Conservation (phyloP, 92 coral and sea anemone species). For the Parazoanthus darwini region DNA sequence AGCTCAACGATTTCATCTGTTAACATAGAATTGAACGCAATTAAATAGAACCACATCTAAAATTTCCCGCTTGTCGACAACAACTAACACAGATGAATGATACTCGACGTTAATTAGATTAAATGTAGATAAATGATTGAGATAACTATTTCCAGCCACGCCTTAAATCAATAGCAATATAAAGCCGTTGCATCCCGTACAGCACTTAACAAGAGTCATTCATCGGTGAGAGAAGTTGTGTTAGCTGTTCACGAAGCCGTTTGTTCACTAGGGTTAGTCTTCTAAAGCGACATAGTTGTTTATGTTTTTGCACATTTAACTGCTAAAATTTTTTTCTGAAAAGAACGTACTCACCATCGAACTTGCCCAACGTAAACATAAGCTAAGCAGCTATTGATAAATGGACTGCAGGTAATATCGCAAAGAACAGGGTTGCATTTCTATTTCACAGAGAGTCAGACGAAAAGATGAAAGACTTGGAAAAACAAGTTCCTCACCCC, state of each 20-base stretch:
- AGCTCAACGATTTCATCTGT: background rate
- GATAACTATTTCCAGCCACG: background rate
- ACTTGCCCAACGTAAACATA: background rate
- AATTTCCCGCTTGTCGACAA: background rate
- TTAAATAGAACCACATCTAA: background rate
- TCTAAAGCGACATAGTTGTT: background rate
- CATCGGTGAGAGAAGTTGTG: background rate
- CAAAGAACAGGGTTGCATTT: background rate
- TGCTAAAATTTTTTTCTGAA: background rate
- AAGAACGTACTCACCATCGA: background rate
- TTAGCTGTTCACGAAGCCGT: background rate
- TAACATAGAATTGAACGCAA: background rate
- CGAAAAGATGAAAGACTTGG: background rate
- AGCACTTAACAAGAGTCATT: background rate
- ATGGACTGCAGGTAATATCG: background rate
- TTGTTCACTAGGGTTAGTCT: background rate
- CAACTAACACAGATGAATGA: background rate
- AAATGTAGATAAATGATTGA: background rate
- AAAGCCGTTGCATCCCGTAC: background rate
- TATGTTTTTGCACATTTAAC: background rate
- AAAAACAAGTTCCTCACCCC: background rate
- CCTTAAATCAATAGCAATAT: background rate
- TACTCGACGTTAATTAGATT: conserved; percentile 2
- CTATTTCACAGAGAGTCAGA: background rate
- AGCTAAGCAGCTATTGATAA: background rate